Conservation (phyloP, 2,113 vertebrate species). For the Anolis carolinensis region DNA sequence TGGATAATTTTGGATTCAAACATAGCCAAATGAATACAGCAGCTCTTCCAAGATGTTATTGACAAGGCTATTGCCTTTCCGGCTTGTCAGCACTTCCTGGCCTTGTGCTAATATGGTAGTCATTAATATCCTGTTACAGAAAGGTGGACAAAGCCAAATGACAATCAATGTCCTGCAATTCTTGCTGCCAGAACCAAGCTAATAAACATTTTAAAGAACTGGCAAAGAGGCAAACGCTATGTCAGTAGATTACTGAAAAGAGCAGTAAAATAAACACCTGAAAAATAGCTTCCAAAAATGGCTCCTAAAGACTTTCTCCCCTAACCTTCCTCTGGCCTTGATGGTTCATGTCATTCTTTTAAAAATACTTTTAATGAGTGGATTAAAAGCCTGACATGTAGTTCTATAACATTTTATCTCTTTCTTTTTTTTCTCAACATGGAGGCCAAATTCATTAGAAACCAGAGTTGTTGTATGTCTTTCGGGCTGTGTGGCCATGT, state of each 20-base stretch:
- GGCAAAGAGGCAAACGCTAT: conserved; percentile 32
- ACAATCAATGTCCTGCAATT: conserved; percentile 23
- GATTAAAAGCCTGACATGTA: conserved; percentile 18
- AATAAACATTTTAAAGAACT: conserved; percentile 45
- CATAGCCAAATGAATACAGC: not conserved
- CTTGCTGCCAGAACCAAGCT: conserved; percentile 34
- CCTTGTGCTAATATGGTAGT: conserved; percentile 35
- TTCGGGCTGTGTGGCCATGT: too few relatives aligned
- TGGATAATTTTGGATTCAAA: conserved; percentile 12
- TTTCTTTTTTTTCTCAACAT: conserved; percentile 1
- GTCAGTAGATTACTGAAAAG: conserved; percentile 30
- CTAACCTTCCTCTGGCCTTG: conserved; percentile 13
- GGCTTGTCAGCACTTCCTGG: conserved; percentile 48
- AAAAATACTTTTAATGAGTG: conserved; percentile 20
- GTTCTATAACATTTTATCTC: not conserved
- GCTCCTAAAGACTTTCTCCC: not conserved
- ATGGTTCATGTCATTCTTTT: conserved; percentile 28
- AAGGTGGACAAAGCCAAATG: conserved; percentile 42
- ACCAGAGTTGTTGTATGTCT: too few relatives aligned
- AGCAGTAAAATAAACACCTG: not conserved
- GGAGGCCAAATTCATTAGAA: conserved; percentile 3
- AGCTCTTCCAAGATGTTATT: not conserved
- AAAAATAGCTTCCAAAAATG: conserved; percentile 23
- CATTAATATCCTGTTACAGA: conserved; percentile 47
- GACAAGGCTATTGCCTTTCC: conserved; percentile 33